Evolutionary conservation across 1,140 invertebrate species (phyloP).

Genomic region (Cydia amplana): DNA sequence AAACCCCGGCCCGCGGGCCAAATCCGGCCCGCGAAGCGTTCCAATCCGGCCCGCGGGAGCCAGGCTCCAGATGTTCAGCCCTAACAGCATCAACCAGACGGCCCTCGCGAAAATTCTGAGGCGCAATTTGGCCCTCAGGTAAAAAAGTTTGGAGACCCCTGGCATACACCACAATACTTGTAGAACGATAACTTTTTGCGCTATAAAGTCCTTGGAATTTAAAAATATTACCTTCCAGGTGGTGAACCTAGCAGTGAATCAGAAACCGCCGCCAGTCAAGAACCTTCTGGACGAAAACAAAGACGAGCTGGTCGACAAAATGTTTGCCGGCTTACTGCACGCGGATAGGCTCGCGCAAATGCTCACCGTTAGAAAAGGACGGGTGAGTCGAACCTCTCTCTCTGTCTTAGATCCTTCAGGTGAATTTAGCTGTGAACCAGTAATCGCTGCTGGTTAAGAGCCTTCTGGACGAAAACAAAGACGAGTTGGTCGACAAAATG

Average conservation of each 20-base stretch:
- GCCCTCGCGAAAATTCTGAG: too few relatives aligned
- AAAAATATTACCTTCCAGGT: slow-evolving; percentile 50
- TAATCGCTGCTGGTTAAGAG: slow-evolving; percentile 73
- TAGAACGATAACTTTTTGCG: too few relatives aligned
- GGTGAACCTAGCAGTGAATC: slow-evolving; percentile 60
- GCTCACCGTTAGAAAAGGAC: slow-evolving; percentile 86
- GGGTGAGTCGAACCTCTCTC: slow-evolving; percentile 73
- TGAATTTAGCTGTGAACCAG: slow-evolving; percentile 59
- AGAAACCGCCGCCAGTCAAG: slow-evolving; percentile 71
- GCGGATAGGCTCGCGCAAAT: slow-evolving; percentile 84
- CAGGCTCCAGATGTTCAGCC: too few relatives aligned
- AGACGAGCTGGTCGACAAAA: slow-evolving; percentile 81
- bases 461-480: slow-evolving; percentile 80
- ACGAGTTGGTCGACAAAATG: slow-evolving; percentile 82
- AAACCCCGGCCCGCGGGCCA: too few relatives aligned
- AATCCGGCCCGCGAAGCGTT: too few relatives aligned
- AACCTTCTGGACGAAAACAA: slow-evolving; percentile 81
- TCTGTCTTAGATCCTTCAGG: slow-evolving; percentile 43
- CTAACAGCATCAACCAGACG: too few relatives aligned
- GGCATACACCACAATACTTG: too few relatives aligned
- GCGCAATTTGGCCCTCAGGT: too few relatives aligned
- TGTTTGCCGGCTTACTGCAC: slow-evolving; percentile 82
- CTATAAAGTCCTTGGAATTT: too few relatives aligned
- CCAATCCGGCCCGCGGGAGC: too few relatives aligned
- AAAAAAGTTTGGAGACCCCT: too few relatives aligned